phyloP scores from a whole-genome alignment of 64 coral and sea anemone genomes.

The Montipora foliosa region DNA sequence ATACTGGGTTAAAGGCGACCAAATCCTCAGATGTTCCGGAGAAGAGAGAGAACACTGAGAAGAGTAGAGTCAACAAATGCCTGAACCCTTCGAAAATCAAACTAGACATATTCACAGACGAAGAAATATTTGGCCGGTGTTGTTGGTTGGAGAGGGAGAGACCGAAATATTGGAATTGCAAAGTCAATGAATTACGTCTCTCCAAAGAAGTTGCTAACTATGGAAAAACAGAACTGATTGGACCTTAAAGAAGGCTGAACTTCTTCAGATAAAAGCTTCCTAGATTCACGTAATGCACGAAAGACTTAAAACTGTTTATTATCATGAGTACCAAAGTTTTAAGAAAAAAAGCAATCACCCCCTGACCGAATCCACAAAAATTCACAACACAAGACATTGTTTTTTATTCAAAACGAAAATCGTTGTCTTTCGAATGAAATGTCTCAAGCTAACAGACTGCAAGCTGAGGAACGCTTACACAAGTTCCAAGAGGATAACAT shows the following conservation, averaged over 20 bases:
- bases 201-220: neutral
- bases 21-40: neutral
- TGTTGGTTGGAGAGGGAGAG: conserved; percentile 26
- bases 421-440: no score
- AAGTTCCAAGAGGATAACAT: no score
- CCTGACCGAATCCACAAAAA: no score
- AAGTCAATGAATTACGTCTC: neutral
- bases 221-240: neutral
- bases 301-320: neutral
- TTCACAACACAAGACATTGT: no score
- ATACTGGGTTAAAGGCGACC: neutral
- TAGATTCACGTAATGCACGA: neutral
- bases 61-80: neutral
- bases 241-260: conserved; percentile 23
- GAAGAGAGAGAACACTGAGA: neutral
- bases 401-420: no score
- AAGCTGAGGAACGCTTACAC: no score
- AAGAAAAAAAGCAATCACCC: neutral
- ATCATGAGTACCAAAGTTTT: neutral
- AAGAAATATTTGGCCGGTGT: neutral
- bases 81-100: neutral
- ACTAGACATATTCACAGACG: neutral
- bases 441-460: no score
- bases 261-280: neutral
- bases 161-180: conserved; percentile 24